Conservation (phyloP, 2,888 invertebrate species). For the Megastigmus dorsalis region DNA sequence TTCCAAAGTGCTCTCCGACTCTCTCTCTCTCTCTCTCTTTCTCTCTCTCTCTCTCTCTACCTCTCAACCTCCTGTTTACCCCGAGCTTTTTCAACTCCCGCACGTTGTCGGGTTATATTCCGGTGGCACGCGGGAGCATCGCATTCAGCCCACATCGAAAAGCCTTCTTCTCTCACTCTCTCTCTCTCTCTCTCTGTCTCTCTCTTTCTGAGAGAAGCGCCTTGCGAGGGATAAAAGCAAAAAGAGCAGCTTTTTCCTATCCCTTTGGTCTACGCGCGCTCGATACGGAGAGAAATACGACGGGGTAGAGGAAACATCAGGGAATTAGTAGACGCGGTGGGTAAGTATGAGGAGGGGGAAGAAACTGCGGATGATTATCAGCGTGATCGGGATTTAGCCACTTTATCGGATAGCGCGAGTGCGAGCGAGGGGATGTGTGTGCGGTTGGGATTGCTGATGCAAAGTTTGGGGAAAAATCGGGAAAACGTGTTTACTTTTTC, state of each 20-base stretch:
- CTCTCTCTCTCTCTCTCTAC: not conserved
- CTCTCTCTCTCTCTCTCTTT: not conserved
- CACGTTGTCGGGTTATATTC: not conserved
- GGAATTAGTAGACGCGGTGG: no score
- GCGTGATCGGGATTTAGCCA: not conserved
- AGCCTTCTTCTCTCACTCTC: not conserved
- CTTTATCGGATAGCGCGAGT: no score
- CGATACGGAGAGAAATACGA: not conserved
- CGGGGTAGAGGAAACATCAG: not conserved
- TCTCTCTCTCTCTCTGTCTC: not conserved
- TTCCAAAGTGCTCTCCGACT: conserved; percentile 51
- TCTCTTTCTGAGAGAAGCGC: no score
- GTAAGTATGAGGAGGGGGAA: not conserved
- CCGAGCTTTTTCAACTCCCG: no score
- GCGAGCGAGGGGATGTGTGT: no score
- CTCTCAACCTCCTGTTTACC: not conserved
- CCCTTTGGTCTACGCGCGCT: no score
- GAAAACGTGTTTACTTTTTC: no score
- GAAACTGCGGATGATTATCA: not conserved
- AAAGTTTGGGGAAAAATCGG: no score
- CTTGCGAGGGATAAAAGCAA: no score
- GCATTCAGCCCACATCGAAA: not conserved
- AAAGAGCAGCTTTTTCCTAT: no score
- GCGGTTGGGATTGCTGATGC: no score
- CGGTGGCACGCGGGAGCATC: no score